phyloP scores from a whole-genome alignment of 2,888 invertebrate species.

The Zeuzera pyrina region DNA sequence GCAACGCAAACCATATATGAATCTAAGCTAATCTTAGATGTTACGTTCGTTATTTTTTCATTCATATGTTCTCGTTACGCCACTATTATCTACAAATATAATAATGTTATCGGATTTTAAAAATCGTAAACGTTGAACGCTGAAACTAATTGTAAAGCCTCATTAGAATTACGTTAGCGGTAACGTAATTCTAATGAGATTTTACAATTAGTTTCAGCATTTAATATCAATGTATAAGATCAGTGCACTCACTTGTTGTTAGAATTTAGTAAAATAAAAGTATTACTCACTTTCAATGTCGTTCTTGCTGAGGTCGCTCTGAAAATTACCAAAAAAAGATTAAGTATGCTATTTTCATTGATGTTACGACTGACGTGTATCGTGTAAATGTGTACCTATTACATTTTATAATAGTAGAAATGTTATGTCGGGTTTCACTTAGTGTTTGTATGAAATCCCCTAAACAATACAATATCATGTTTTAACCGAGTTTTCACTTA shows the following conservation, averaged over 20 bases:
- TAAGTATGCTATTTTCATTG: slow-evolving; percentile 55
- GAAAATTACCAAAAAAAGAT: slow-evolving; percentile 71
- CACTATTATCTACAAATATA: too few species aligned
- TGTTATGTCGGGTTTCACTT: too few species aligned
- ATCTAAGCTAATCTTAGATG: slow-evolving; percentile 59
- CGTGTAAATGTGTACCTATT: slow-evolving; percentile 34
- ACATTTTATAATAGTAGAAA: slow-evolving; percentile 36
- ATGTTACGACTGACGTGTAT: slow-evolving; percentile 31
- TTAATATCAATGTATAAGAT: not conserved
- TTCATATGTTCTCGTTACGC: too few species aligned
- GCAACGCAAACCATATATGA: slow-evolving; percentile 65
- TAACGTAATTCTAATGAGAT: not conserved
- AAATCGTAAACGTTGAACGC: too few species aligned
- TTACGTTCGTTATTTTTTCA: too few species aligned
- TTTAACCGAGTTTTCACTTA: slow-evolving; percentile 39
- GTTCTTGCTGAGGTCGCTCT: slow-evolving; percentile 90
- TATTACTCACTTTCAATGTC: slow-evolving; percentile 90
- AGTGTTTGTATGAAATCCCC: slow-evolving; percentile 28
- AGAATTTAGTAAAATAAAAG: slow-evolving; percentile 5
- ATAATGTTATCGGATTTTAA: too few species aligned
- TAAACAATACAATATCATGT: slow-evolving; percentile 38
- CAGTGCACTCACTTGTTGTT: slow-evolving; percentile 3
- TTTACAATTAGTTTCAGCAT: not conserved
- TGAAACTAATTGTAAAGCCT: not conserved
- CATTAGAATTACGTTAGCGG: not conserved